phyloP scores from a whole-genome alignment of 2,113 vertebrate species.

The Mohoua ochrocephala region DNA sequence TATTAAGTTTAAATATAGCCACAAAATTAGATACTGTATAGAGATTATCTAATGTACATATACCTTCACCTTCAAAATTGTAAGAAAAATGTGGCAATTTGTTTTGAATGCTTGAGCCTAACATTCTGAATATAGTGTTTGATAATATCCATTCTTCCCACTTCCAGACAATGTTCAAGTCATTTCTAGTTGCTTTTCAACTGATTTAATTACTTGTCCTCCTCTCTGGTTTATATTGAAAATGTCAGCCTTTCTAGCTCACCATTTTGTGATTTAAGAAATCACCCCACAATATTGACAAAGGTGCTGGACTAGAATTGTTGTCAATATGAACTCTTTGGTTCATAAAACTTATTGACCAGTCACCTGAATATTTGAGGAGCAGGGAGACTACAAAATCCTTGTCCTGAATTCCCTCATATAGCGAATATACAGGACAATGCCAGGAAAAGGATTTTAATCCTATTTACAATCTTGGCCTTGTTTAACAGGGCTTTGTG shows the following conservation, averaged over 20 bases:
- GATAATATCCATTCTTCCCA: neutral
- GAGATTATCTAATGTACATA: neutral
- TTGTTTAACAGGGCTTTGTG: neutral
- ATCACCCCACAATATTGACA: neutral
- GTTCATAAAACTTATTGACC: neutral
- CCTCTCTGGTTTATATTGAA: neutral
- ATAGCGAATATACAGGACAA: neutral
- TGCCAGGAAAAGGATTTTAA: neutral
- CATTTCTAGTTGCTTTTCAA: neutral
- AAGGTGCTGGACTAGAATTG: neutral
- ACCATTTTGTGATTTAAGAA: neutral
- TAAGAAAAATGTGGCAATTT: neutral
- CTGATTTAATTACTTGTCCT: neutral
- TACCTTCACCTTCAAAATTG: neutral
- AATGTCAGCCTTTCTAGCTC: neutral
- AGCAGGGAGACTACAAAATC: neutral
- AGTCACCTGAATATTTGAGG: neutral
- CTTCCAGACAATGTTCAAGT: neutral
- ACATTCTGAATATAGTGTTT: neutral
- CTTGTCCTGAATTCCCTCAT: neutral
- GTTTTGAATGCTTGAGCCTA: neutral
- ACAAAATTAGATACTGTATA: neutral
- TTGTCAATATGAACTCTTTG: neutral
- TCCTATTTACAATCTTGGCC: neutral
- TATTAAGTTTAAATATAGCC: neutral